Evolutionary conservation across 2,113 vertebrate species (phyloP), one percentile per base, ranked within the genome.

Genomic region (Onychorhynchus coronatus): DNA sequence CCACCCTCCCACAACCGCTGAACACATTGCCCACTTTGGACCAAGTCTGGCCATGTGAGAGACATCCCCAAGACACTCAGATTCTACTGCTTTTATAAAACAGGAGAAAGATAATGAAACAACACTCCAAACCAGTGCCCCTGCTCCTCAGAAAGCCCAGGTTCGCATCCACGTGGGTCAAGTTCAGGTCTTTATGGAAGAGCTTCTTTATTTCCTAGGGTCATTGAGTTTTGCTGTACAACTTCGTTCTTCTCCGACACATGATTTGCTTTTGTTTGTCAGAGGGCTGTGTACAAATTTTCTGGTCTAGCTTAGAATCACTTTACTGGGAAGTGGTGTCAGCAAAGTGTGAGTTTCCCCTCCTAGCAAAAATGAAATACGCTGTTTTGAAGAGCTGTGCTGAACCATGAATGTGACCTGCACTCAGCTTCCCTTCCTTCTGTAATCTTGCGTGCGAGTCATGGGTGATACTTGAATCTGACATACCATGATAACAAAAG

Each of bases 381-480:
- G 6, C 91, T 89, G 80, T 55, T 94, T 85, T 85, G 84, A 88
- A 94, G 87, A 91, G 74, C 68, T 96, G 92, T 88, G 77, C 70
- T 95, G 91, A 95, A 96, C 84, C 77, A 31, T 97, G 91, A 89
- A 88, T 33, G 8, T 82, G 92, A 91, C 92, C 92, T 67, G 73
- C 0, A 0, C 74, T 87, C 70, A 67, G 23, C 77, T 93, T 74
- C 42, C 50, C 28, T 86, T 24, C n/a, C 16, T 39, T 63, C 13
- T 49, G 44, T 35, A 73, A 80, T 83, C 65, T 94, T 74, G 52
- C 12, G 4, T 94, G 91, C 71, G 68, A 63, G 75, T 59, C 71
- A 27, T 30, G 75, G 58, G 47, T 61, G 79, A 90, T n/a, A 61
- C 81, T 89, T 15, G 66, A 41, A 67, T 82, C 70, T 81, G 73